Percentiles rank a stretch among this genome's conserved stretches.
phyloP scores from a whole-genome alignment of 1,140 invertebrate species.

The Limonius californicus region DNA sequence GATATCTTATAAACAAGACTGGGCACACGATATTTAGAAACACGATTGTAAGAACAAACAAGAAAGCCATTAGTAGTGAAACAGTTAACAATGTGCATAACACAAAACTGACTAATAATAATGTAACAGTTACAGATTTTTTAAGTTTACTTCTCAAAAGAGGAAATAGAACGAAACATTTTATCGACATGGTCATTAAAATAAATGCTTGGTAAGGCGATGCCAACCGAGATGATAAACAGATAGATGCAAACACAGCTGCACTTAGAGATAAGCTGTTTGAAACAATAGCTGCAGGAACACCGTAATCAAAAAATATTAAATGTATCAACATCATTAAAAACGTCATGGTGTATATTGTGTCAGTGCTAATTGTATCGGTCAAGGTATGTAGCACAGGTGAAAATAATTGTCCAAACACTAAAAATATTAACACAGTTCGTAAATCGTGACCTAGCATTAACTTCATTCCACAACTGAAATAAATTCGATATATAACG shows the following conservation, averaged over 20 bases:
- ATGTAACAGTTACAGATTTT: constrained; percentile 42
- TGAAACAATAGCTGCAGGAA: constrained; percentile 73
- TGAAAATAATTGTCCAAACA: constrained; percentile 81
- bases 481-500: constrained; percentile 50
- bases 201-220: constrained; percentile 84
- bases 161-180: constrained; percentile 86
- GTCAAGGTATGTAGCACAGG: constrained; percentile 93
- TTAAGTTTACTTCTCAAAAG: constrained; percentile 64
- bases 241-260: constrained; percentile 89
- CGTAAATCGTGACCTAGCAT: constrained; percentile 44
- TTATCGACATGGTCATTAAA: constrained; percentile 77
- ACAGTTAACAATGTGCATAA: constrained; percentile 54
- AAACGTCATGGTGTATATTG: constrained; percentile 88
- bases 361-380: constrained; percentile 93
- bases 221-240: constrained; percentile 84
- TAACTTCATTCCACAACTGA: constrained; percentile 19
- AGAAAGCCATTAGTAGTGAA: constrained; percentile 54
- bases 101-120: constrained; percentile 49
- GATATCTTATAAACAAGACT: constrained; percentile 61
- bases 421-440: constrained; percentile 72
- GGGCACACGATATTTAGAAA: constrained; percentile 76
- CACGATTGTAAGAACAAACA: constrained; percentile 59
- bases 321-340: constrained; percentile 86
- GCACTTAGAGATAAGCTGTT: constrained; percentile 85
- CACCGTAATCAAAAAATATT: constrained; percentile 88